A percentile compares a stretch with the other conserved stretches of the same genome.
Evolutionary conservation across 2,888 invertebrate genomes (phyloP).

Genomic region (Zygaena filipendulae): DNA sequence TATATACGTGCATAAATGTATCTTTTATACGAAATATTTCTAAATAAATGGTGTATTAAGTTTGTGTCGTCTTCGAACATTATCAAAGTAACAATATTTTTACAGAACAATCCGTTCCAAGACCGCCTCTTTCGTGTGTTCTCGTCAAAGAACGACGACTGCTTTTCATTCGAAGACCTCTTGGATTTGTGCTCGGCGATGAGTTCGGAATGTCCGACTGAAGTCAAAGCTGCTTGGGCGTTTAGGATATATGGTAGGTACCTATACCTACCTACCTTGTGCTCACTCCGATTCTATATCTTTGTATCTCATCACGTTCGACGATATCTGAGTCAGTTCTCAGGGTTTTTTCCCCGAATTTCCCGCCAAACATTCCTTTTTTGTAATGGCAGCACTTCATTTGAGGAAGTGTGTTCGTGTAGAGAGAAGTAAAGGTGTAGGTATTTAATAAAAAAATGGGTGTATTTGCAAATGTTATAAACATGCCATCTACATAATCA

Average conservation of each 20-base stretch:
- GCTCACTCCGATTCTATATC: slow-evolving; percentile 1
- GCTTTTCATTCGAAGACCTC: slow-evolving; percentile 81
- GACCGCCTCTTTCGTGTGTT: slow-evolving; percentile 79
- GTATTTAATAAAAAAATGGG: no score
- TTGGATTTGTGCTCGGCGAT: slow-evolving; percentile 82
- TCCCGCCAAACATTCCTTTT: no score
- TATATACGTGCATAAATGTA: slow-evolving; percentile 4
- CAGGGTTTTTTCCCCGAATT: no score
- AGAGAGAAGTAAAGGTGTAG: no score
- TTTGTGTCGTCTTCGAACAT: slow-evolving; percentile 2
- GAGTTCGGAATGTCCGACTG: slow-evolving; percentile 75
- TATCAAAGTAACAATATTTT: slow-evolving; percentile 14
- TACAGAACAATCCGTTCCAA: slow-evolving; percentile 80
- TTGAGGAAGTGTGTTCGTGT: no score
- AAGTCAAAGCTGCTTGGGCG: slow-evolving; percentile 81
- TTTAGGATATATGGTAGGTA: slow-evolving; percentile 78
- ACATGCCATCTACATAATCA: no score
- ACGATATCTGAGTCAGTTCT: no score
- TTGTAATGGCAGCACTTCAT: no score
- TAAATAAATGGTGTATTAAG: slow-evolving; percentile 3
- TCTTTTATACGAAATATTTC: slow-evolving; percentile 4
- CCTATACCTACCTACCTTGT: no score
- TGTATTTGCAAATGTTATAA: no score
- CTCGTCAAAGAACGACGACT: slow-evolving; percentile 74
- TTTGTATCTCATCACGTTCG: no score